phyloP scores from a whole-genome alignment of 1,140 invertebrate species.

The Agrypnia vestita region DNA sequence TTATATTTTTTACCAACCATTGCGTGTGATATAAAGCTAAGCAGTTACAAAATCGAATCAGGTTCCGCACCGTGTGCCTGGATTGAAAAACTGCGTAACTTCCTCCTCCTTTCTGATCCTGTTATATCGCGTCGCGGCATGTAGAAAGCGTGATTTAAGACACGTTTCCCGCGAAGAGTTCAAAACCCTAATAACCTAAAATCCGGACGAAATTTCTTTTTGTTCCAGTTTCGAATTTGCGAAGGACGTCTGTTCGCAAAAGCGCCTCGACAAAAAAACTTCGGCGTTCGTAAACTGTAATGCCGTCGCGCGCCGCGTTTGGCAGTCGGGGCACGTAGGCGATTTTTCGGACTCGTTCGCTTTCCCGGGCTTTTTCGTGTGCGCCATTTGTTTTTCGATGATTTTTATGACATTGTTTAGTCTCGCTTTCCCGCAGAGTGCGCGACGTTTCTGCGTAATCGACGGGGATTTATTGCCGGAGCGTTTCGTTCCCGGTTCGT shows the following conservation, averaged over 20 bases:
- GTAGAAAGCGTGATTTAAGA: background rate
- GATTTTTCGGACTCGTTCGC: slow-evolving; percentile 19
- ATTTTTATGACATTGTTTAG: slow-evolving; percentile 35
- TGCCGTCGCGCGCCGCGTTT: background rate
- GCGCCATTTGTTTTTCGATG: slow-evolving; percentile 16
- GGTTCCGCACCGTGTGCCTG: too few relatives aligned
- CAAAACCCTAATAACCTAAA: slow-evolving; percentile 3
- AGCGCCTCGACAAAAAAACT: slow-evolving; percentile 18
- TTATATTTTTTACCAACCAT: too few relatives aligned
- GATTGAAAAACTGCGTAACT: too few relatives aligned
- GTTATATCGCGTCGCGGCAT: too few relatives aligned
- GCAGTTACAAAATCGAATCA: too few relatives aligned
- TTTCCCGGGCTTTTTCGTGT: slow-evolving; percentile 27
- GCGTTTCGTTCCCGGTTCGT: slow-evolving; percentile 20
- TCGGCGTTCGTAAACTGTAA: background rate
- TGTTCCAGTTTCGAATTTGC: slow-evolving; percentile 2
- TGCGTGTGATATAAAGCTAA: too few relatives aligned
- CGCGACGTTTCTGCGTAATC: background rate
- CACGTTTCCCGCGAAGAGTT: background rate
- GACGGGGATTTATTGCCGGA: slow-evolving; percentile 12
- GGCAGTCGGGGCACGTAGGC: slow-evolving; percentile 1
- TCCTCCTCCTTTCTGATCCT: too few relatives aligned
- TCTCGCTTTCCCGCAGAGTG: background rate
- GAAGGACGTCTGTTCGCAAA: slow-evolving; percentile 19
- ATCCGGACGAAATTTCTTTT: slow-evolving; percentile 1